A percentile compares a stretch with the other conserved stretches of the same genome.
These are phyloP conservation scores for Gallinago paraguaiae DNA, from an alignment of 2,113 vertebrate genomes.

Conservation along the genomic window DNA sequence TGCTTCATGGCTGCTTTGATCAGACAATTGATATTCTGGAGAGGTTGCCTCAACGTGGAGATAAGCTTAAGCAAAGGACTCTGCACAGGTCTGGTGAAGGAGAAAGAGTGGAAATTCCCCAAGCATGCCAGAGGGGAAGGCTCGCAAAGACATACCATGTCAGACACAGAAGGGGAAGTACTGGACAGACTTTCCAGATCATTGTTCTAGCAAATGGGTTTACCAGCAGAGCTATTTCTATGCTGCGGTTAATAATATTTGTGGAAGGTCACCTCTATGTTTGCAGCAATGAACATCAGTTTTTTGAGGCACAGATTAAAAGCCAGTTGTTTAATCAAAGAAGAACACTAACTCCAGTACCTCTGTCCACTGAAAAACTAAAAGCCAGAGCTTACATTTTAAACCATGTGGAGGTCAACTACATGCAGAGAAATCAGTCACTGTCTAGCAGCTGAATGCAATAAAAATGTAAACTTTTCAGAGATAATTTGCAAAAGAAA, in stretches of 20 bases:
- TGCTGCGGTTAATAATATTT: not conserved
- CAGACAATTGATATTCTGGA: constrained; percentile 59
- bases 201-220: constrained; percentile 31
- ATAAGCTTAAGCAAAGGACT: constrained; percentile 23
- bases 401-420: not conserved
- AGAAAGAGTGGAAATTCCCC: constrained; percentile 26
- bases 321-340: not conserved
- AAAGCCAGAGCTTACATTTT: not conserved
- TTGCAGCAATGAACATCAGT: not conserved
- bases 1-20: constrained; percentile 49
- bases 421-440: not conserved
- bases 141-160: not conserved
- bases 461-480: constrained; percentile 46
- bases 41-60: not conserved
- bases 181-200: constrained; percentile 24
- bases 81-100: not conserved
- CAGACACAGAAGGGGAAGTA: not conserved
- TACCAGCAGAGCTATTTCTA: not conserved
- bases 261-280: constrained; percentile 14
- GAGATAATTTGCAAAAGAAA: constrained; percentile 52
- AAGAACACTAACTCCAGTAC: not conserved
- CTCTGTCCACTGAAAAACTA: not conserved
- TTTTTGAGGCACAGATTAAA: not conserved
- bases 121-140: not conserved
- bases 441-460: constrained; percentile 12